Evolutionary conservation across 2,113 vertebrate genomes (phyloP), one percentile per base, ranked within the genome.

Genomic region (Alligator sinensis): DNA sequence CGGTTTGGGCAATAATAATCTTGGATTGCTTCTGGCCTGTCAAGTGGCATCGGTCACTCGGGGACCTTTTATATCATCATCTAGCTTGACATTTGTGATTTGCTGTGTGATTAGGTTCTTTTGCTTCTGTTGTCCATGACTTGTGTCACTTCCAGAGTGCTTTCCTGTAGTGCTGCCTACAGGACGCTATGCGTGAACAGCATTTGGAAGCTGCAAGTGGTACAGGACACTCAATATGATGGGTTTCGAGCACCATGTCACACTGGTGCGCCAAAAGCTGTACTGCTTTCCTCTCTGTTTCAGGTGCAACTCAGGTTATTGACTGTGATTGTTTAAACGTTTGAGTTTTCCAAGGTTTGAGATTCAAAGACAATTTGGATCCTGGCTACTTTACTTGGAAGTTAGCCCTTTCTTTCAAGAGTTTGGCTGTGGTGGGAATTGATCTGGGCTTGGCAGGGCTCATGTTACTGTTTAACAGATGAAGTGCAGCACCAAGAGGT

Each of bases 341-440:
- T 92, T 94, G 2, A 1, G 22, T 83, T 47, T 47, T 47, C 47
- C 47, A 59, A 84, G 78, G 90, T 83, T 82, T 92, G 77, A 87
- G 79, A 92, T 91, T 93, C 57, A 80, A 80, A 92, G 92, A 81
- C 96, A 86, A 15, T 93, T 82, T 77, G 34, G 91, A 88, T 91
- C 91, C 47, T 47, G 47, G 47, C 47, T 47, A 47, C 47, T 47
- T 47, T 47, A 47, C 47, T 47, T 95, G 84, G 74, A 93, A 59
- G 60, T 28, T 70, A 83, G 63, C 58, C 59, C 19, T 17, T 21
- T 94, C 9, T 91, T 94, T 85, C 78, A 64, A 86, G 66, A 93
- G 86, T n/a, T 93, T 79, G 88, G 80, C 47, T 47, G 47, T 47
- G 47, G 47, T 47, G 47, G 47, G 47, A 47, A 47, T 47, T 47